Evolutionary conservation across 2,888 invertebrate species (phyloP), one percentile per base, ranked within the genome.

Genomic region (Notodonta dromedarius): DNA sequence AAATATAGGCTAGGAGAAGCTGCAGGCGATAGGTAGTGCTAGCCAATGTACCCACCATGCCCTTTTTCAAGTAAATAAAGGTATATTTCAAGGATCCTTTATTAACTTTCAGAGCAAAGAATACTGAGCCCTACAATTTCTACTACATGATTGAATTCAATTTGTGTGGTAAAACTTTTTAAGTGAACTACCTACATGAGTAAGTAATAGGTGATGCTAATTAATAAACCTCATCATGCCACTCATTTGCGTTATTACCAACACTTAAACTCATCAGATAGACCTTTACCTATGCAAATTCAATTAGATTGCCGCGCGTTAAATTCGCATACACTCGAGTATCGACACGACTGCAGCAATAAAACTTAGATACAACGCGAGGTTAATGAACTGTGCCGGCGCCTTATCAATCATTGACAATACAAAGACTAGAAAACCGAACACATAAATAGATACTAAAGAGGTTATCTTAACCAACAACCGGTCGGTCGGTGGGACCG

Each of bases 351-450:
- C 54, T 44, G 12, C 48, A 61, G 63, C 57, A 56, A 61, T 65
- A 66, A 64, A 69, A 68, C 52, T 51, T 58, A 63, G 56, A 56
- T 69, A 70, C 69, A 64, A 63, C 48, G 65, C 60, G 69, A 74
- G 76, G 69, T 75, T 71, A 74, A 59, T 71, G 73, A 75, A 73
- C 76, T 56, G 58, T 58, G 32, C 40, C 9, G 58, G 53, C 39
- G 57, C 57, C 57, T 76, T 76, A 73, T 73, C 76, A 73, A 67
- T 69, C 65, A 63, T 63, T 61, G 67, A 70, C 70, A 63, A 62
- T 61, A 64, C 67, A 63, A 62, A 66, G 70, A 74, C 68, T 63
- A 65, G 63, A 69, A 67, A 66, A 59, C 42, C 13, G 59, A 59
- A 62, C 63, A 64, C 67, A 60, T 66, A 61, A 61, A 50, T 42